phyloP scores from a whole-genome alignment of 2,797 vertebrate genomes.

The Lycodopsis pacificus region DNA sequence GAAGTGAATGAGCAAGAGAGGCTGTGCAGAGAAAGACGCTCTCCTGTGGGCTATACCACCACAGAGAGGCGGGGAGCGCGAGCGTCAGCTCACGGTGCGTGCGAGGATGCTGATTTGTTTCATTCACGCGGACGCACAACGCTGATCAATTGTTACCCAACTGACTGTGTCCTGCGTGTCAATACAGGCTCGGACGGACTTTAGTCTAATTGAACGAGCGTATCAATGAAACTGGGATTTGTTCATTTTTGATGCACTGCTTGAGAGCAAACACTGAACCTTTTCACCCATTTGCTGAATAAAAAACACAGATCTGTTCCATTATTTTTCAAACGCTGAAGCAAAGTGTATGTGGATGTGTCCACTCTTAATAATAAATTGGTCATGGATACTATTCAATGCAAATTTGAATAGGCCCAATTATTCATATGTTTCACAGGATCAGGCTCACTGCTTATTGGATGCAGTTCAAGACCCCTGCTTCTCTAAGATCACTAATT shows the following conservation, averaged over 20 bases:
- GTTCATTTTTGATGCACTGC: background rate
- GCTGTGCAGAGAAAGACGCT: conserved; percentile 33
- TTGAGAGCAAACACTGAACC: background rate
- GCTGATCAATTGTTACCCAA: background rate
- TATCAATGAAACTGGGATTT: background rate
- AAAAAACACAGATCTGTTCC: background rate
- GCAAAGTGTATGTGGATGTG: background rate
- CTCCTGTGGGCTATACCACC: conserved; percentile 76
- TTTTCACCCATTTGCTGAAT: background rate
- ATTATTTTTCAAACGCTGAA: background rate
- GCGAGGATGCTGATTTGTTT: conserved; percentile 40
- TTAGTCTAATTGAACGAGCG: background rate
- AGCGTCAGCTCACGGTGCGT: conserved; percentile 27
- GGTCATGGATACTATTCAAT: background rate
- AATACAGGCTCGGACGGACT: background rate
- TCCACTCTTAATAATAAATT: background rate
- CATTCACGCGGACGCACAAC: background rate
- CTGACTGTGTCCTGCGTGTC: background rate
- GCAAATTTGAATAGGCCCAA: background rate
- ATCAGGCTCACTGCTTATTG: background rate
- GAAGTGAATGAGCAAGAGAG: conserved; percentile 34
- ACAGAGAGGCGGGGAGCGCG: conserved; percentile 43
- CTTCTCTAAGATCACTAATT: background rate
- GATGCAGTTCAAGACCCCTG: background rate
- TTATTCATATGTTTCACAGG: background rate